Evolutionary conservation across 2,113 vertebrate genomes (phyloP), one percentile per base, ranked within the genome.

Genomic region (Ramphastos sulfuratus): DNA sequence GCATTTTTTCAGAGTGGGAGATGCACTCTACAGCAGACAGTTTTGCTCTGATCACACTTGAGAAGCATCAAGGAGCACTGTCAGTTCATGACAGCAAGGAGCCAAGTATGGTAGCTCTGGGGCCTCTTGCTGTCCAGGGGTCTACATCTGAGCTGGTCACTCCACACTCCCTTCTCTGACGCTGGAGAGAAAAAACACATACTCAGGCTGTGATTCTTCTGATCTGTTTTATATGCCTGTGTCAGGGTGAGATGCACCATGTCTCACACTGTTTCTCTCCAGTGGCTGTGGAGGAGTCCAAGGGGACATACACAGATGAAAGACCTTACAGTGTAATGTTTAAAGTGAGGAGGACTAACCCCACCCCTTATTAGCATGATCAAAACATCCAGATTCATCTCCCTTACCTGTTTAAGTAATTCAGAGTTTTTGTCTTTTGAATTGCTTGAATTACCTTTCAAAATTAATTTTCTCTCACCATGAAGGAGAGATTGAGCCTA

Each of bases 21-120:
- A 31, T 25, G 8, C 9, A 7, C 8, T 28, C 44, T 44, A 58
- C 50, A 77, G 60, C 30, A 4, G 6, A 3, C 7, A 18, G 31
- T 42, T 80, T 69, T 75, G 58, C 37, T 75, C 16, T 42, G 37
- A 15, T 70, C 23, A 9, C 17, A 54, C 28, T 17, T 50, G 20
- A 21, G 48, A 67, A 77, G 27, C 28, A 37, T 6, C 10, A 11
- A 1, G 0, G 33, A 0, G 0, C 14, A 4, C 21, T n/a, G 30
- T 30, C 48, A 21, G 12, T 7, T 9, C 1, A 1, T 14, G 44
- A 16, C 28, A 39, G 24, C 11, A 39, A 37, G 30, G n/a, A 59
- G 30, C 18, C 1, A 1, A 16, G 21, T 2, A 0, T 18, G 27
- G 35, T 7, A 42, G 27, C 83, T 76, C 33, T 39, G 44, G 21